Evolutionary conservation across 1,140 invertebrate species (phyloP), one percentile per base, ranked within the genome.

Genomic region (Drosophila persimilis): DNA sequence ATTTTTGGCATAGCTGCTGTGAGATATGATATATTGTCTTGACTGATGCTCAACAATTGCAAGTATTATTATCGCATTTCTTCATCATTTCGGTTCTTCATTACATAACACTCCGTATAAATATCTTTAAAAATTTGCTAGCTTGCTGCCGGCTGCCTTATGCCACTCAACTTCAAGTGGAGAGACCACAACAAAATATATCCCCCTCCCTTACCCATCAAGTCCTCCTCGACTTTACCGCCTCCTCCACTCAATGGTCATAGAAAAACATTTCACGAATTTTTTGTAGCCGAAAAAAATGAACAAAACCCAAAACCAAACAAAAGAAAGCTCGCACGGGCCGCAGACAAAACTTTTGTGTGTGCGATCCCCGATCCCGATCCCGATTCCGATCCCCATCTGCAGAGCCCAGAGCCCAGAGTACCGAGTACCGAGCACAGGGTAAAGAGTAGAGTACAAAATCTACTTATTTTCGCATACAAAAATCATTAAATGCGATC

Each of bases 381-480:
- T 67, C 50, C 65, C 76, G 80, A 67, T 66, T 43, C 65, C 72
- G 80, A 67, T 66, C 50, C 61, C 31, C 35, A 58, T 63, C 80
- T 57, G 61, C 45, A 26, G 63, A 85, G 77, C 77, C 81, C 45
- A 26, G 63, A 85, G 77, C 77, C 81, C 17, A 17, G 47, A 9
- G 8, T 31, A 9, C 8, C 3, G 31, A 7, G 29, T 4, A 26
- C 24, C 20, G 20, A 20, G 1, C 2, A 20, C 20, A 20, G 20
- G 20, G 20, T 20, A 20, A 48, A 58, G 5, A 53, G n/a, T 31
- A 20, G 51, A 85, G 77, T 81, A 88, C 73, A 60, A 75, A 88
- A 88, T 81, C 83, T 86, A 86, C 81, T 86, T 86, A 86, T 88
- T 86, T 86, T 86, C 81, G 83, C 81, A 86, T 86, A 86, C 81